These are phyloP conservation scores for Molossus alvarezi DNA, from an alignment of 2,797 vertebrate genomes.

Conservation along the genomic window DNA sequence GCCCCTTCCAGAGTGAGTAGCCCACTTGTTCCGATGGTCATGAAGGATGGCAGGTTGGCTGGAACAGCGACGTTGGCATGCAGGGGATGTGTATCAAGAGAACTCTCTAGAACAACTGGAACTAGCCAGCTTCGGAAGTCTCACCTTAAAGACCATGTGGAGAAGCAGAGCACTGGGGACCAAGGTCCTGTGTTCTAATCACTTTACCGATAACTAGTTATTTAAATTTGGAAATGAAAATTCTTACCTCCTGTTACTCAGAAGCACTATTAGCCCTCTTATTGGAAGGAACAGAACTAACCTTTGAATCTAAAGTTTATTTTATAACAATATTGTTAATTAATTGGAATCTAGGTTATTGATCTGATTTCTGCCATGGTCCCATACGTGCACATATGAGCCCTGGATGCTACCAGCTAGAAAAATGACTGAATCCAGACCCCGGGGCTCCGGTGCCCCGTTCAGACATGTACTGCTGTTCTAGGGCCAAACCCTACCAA, in stretches of 20 bases:
- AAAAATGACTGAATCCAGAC: not conserved
- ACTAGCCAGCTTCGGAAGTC: not conserved
- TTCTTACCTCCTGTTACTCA: not conserved
- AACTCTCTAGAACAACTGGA: not conserved
- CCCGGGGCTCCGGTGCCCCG: not conserved
- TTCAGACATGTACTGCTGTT: not conserved
- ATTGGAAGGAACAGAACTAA: not conserved
- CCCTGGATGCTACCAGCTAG: rapidly evolving
- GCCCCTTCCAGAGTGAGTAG: not conserved
- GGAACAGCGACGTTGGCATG: not conserved
- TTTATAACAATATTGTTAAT: not conserved
- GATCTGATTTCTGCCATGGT: not conserved
- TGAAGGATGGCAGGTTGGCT: not conserved
- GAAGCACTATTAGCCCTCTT: not conserved
- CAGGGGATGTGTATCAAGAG: not conserved
- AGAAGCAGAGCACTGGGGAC: not conserved
- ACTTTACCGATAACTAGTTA: not conserved
- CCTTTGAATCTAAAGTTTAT: not conserved
- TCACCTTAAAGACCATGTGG: not conserved
- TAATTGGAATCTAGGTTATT: not conserved
- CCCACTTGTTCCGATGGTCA: not conserved
- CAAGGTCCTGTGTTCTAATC: not conserved
- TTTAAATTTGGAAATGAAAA: not conserved
- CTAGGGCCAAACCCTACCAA: not conserved
- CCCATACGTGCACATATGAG: not conserved